Conservation (phyloP, 2,888 invertebrate genomes). For the Cyaniris semiargus region DNA sequence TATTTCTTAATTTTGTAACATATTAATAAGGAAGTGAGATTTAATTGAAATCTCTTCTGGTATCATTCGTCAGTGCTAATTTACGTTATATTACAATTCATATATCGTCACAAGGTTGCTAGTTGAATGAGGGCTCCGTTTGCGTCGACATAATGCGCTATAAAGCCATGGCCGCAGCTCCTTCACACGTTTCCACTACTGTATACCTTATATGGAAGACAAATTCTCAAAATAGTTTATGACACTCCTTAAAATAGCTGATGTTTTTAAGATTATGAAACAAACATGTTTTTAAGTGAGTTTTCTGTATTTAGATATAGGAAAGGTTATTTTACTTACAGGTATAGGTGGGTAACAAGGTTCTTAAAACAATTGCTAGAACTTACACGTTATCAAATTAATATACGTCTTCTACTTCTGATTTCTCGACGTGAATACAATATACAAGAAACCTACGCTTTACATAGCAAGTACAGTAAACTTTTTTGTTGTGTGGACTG, state of each 20-base stretch:
- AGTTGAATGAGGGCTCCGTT: slow-evolving; percentile 39
- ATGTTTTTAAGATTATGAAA: neutral
- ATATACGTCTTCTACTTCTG: too few species aligned
- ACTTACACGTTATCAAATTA: too few species aligned
- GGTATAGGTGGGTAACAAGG: too few species aligned
- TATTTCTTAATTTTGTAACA: neutral
- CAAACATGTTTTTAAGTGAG: too few species aligned
- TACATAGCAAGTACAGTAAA: too few species aligned
- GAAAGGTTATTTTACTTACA: too few species aligned
- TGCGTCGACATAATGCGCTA: slow-evolving; percentile 46
- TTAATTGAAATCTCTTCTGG: slow-evolving; percentile 12
- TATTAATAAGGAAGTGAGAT: neutral
- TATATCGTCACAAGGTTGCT: slow-evolving; percentile 9
- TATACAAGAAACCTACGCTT: too few species aligned
- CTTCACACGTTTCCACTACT: slow-evolving; percentile 31
- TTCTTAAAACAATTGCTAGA: too few species aligned
- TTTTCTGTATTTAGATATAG: too few species aligned
- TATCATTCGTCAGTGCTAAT: neutral
- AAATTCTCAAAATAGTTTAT: slow-evolving; percentile 3
- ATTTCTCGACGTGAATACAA: too few species aligned
- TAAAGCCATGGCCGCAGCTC: slow-evolving; percentile 41
- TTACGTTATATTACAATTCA: neutral
- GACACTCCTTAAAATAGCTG: neutral
- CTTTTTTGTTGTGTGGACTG: too few species aligned
- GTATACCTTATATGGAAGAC: slow-evolving; percentile 4